Percentiles rank a stretch among this genome's conserved stretches.
Evolutionary conservation across 2,797 vertebrate species (phyloP).

Genomic region (Myotis planiceps): DNA sequence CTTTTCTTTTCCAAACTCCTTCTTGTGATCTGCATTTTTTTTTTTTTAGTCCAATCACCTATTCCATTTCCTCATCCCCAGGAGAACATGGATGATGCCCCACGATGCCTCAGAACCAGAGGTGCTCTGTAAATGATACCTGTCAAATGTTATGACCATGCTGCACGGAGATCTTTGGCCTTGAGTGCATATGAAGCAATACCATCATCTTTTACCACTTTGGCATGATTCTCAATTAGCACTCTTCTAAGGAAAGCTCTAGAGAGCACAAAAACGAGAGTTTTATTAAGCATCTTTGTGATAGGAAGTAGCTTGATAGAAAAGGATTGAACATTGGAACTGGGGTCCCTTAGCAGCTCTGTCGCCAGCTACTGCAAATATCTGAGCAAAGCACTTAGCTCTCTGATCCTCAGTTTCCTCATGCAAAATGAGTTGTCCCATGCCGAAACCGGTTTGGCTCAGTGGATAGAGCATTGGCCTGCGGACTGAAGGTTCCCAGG

Average conservation of each 20-base stretch:
- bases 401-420: not conserved
- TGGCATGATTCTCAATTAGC: conserved; percentile 40
- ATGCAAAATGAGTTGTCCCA: not conserved
- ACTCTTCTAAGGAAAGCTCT: not conserved
- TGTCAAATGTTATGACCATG: not conserved
- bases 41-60: not conserved
- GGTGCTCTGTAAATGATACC: not conserved
- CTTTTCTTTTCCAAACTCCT: not conserved
- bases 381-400: not conserved
- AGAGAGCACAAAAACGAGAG: conserved; percentile 2
- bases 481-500: no score
- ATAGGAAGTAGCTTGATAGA: not conserved
- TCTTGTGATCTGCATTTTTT: not conserved
- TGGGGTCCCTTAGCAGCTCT: not conserved
- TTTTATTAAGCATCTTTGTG: conserved; percentile 24
- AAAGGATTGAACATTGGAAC: not conserved
- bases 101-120: not conserved
- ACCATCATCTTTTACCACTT: not conserved
- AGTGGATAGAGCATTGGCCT: no score
- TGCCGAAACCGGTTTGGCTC: no score
- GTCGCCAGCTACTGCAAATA: not conserved
- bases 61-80: not conserved
- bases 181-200: conserved; percentile 33
- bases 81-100: not conserved
- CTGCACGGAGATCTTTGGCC: not conserved